Conservation (phyloP, 2,888 invertebrate genomes). For the Notodonta dromedarius region DNA sequence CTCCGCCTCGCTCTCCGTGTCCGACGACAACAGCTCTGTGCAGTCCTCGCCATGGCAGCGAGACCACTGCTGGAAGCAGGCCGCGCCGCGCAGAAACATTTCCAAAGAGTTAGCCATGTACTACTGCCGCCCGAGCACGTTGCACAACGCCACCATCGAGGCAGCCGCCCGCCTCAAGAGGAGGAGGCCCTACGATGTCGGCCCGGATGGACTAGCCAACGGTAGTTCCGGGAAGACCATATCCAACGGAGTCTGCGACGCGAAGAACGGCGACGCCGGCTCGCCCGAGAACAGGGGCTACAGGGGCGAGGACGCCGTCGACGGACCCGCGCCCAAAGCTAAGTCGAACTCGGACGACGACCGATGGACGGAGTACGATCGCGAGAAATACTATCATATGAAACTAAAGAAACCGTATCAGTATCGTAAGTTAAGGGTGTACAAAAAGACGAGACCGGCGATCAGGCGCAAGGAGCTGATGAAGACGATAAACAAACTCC, state of each 20-base stretch:
- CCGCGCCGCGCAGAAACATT: conserved; percentile 88
- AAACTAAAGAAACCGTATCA: conserved; percentile 82
- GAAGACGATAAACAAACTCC: conserved; percentile 64
- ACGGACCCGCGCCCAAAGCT: conserved; percentile 49
- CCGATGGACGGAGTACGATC: conserved; percentile 65
- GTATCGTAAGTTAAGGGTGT: conserved; percentile 79
- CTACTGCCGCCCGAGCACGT: conserved; percentile 85
- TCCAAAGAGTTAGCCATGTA: conserved; percentile 90
- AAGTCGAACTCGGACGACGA: conserved; percentile 57
- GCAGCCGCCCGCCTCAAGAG: conserved; percentile 82
- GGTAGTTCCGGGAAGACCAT: conserved; percentile 47
- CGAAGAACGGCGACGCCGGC: conserved; percentile 61
- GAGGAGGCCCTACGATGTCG: conserved; percentile 86
- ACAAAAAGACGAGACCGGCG: conserved; percentile 72
- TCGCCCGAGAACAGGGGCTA: conserved; percentile 49
- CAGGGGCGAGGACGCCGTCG: conserved; percentile 60
- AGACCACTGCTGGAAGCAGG: conserved; percentile 95
- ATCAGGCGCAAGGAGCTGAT: conserved; percentile 64
- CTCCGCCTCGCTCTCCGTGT: conserved; percentile 93
- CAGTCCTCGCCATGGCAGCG: conserved; percentile 96
- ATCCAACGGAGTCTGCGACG: conserved; percentile 62
- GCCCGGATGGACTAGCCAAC: conserved; percentile 51
- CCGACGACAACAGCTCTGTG: conserved; percentile 95
- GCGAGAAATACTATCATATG: conserved; percentile 78
- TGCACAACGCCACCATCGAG: conserved; percentile 71